phyloP scores from a whole-genome alignment of 2,888 invertebrate species.

The Sesia bembeciformis region DNA sequence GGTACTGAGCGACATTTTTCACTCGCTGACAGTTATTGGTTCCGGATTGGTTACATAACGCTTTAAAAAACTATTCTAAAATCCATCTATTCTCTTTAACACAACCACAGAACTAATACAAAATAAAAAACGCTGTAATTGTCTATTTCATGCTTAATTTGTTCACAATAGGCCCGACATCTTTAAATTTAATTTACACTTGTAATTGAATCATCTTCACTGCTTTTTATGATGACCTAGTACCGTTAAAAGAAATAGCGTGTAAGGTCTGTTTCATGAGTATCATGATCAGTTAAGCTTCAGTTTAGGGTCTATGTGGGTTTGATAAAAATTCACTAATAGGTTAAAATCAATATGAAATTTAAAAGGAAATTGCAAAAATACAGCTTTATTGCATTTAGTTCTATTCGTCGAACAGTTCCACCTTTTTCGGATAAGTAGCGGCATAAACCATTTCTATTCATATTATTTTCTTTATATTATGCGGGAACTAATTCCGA shows the following conservation, averaged over 20 bases:
- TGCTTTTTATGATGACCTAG: no score
- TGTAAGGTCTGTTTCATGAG: no score
- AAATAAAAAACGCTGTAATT: constrained; percentile 18
- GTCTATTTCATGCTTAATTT: constrained; percentile 37
- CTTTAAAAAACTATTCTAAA: constrained; percentile 11
- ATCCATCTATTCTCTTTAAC: constrained; percentile 2
- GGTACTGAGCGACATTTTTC: constrained; percentile 32
- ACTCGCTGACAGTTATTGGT: constrained; percentile 37
- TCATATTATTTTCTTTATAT: background rate
- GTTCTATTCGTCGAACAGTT: no score
- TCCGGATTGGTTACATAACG: constrained; percentile 26
- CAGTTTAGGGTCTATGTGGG: no score
- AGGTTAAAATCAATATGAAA: no score
- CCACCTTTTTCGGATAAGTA: no score
- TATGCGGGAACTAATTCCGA: constrained; percentile 2
- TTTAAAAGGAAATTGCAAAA: no score
- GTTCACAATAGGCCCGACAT: constrained; percentile 20
- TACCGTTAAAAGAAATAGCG: no score
- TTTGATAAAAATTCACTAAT: no score
- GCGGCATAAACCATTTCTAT: no score
- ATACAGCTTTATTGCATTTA: no score
- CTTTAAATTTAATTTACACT: constrained; percentile 19
- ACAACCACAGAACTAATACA: background rate
- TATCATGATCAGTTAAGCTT: no score
- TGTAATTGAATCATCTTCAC: constrained; percentile 13